Conservation (phyloP, 1,140 invertebrate genomes). For the Achroia grisella region DNA sequence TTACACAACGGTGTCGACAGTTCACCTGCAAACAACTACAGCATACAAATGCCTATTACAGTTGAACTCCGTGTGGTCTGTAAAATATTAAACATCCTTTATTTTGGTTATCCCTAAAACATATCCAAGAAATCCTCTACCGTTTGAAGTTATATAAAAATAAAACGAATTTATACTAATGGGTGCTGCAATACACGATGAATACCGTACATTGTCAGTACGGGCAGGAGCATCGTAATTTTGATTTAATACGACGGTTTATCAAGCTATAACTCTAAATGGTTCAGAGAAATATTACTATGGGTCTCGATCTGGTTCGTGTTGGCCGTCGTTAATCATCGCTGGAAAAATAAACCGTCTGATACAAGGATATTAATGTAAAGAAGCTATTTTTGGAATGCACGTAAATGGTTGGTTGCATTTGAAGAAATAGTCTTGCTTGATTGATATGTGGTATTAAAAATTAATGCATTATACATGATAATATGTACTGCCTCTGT, state of each 20-base stretch:
- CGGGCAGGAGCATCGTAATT: conserved; percentile 6
- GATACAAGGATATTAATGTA: neutral
- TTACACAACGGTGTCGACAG: too few relatives aligned
- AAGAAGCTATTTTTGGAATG: conserved; percentile 1
- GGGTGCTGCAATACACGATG: too few relatives aligned
- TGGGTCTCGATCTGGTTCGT: neutral
- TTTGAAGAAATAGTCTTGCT: neutral
- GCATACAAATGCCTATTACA: too few relatives aligned
- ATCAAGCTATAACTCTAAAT: conserved; percentile 2
- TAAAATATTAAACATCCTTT: too few relatives aligned
- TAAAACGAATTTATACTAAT: too few relatives aligned
- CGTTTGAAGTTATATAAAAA: too few relatives aligned
- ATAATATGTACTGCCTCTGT: too few relatives aligned
- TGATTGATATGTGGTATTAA: neutral
- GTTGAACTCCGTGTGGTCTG: neutral
- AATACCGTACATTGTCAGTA: too few relatives aligned
- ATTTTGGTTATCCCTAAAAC: too few relatives aligned
- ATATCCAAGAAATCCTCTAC: too few relatives aligned
- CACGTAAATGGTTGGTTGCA: conserved; percentile 1
- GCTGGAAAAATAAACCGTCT: conserved; percentile 4
- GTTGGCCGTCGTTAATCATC: conserved; percentile 11
- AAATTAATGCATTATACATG: too few relatives aligned
- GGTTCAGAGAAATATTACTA: conserved; percentile 1
- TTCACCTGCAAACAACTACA: too few relatives aligned
- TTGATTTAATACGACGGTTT: conserved; percentile 17